Base-by-base conservation (phyloP, 1,140 invertebrate species). In the Cyphomyrmex costatus region DNA sequence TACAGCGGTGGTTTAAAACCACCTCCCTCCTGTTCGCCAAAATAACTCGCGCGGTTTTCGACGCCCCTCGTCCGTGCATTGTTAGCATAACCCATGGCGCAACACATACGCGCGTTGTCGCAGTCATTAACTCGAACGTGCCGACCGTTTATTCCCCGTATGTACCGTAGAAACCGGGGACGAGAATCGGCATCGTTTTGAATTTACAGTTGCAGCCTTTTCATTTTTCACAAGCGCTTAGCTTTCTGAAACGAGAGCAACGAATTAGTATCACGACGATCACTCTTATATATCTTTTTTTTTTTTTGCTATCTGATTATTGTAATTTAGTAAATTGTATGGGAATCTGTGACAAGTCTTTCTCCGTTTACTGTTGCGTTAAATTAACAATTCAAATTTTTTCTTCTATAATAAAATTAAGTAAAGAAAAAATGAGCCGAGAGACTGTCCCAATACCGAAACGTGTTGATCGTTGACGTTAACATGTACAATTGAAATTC, bases 31-130 rank as follows among this genome's bases (percentile, higher is more conserved):
- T 27, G 7, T 21, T 65, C 60, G 61, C 63, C 58, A 78, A 90
- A 91, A 91, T 90, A 91, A 91, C 89, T 90, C 79, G 86, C 86
- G 90, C 66, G 91, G 89, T 92, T 92, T 92, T 80, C 87, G 12
- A 61, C 63, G 27, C 79, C 73, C 56, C 56, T 49, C 49, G 14
- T 24, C 33, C 71, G 46, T 58, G 16, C 71, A 68, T 68, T 49
- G 51, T 82, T 82, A 82, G 66, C 79, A 82, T 82, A 82, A 82
- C 51, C 79, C 66, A 82, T 10, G 78, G 36, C 60, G 30, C 73
- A 63, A 79, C 61, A 51, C 60, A 66, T 56, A 58, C 61, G 61
- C 74, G 49, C 74, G 61, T 58, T 82, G 83, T 85, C 77, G 77
- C 63, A 82, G 74, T 68, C 61, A 53, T 79, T 66, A 78, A 85